Evolutionary conservation across 2,113 vertebrate genomes (phyloP), one percentile per base, ranked within the genome.

Genomic region (Macaca mulatta): DNA sequence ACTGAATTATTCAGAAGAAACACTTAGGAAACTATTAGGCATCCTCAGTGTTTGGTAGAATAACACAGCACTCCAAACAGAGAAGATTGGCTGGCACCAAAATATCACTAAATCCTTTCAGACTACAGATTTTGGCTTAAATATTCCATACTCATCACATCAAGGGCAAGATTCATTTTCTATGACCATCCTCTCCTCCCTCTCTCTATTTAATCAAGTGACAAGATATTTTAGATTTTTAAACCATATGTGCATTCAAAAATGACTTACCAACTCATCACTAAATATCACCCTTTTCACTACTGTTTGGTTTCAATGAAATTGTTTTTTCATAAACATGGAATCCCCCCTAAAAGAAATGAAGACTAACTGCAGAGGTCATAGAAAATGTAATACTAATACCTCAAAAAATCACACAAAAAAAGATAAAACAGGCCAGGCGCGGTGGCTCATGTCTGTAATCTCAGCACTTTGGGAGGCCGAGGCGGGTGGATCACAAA

Each of bases 181-280:
- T 70, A 38, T 13, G 23, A 43, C 20, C 20, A 61, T 38, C 0
- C 32, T 88, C 79, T 43, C 35, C 43, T 48, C 30, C 40, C 5
- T 78, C 90, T 40, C 72, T 48, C 18, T 40, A 35, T 64, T 40
- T 35, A 43, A 80, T 25, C 20, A 67, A 93, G 64, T 35, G 35
- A 55, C 38, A 78, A 94, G 74, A 86, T 12, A 90, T 57, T 72
- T 90, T 69, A 78, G 38, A 90, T 84, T 96, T 75, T 89, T 70
- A 43, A 88, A 83, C 61, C 61, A 75, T 25, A 40, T 8, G 8
- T 57, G 38, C 61, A 86, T 78, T 86, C 64, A 81, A 77, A 81
- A 77, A 77, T 0, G 75, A 43, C 38, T 93, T 90, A 57, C 13
- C 13, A 81, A 95, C 40, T 74, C 35, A 69, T 61, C 52, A 84